Conservation (phyloP, 1,140 invertebrate species). For the Halictus rubicundus region DNA sequence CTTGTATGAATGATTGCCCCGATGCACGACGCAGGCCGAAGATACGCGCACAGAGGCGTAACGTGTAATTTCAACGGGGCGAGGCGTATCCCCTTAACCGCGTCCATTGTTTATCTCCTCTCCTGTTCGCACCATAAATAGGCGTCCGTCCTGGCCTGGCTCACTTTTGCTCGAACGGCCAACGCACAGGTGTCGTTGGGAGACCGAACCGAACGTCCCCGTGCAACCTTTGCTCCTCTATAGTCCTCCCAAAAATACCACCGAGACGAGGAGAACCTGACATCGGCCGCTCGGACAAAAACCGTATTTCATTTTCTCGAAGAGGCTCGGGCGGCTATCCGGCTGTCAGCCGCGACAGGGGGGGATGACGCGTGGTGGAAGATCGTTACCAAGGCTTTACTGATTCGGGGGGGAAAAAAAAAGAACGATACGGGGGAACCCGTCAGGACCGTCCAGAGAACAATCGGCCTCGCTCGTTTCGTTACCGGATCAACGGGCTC, state of each 20-base stretch:
- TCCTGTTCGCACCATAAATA: constrained; percentile 58
- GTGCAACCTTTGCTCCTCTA: constrained; percentile 22
- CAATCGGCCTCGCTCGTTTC: constrained; percentile 31
- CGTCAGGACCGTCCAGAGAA: neutral
- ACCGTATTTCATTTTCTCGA: constrained; percentile 51
- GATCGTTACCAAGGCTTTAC: constrained; percentile 25
- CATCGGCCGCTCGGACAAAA: neutral
- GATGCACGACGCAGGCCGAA: neutral
- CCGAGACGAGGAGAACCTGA: neutral
- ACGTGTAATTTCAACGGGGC: constrained; percentile 29
- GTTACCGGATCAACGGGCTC: constrained; percentile 1
- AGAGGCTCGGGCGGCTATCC: neutral
- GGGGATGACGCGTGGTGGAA: constrained; percentile 25
- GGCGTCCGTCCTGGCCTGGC: constrained; percentile 24
- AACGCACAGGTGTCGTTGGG: constrained; percentile 41
- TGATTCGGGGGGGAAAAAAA: too few species aligned
- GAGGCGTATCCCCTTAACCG: constrained; percentile 38
- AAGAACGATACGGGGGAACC: constrained; percentile 15
- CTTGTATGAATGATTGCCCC: constrained; percentile 21
- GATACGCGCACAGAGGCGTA: neutral
- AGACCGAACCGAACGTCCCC: constrained; percentile 25
- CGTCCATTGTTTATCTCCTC: constrained; percentile 60
- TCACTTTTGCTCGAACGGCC: constrained; percentile 29
- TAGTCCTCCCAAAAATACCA: constrained; percentile 37
- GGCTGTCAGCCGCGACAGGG: constrained; percentile 21